Conservation (phyloP, 2,113 vertebrate species). For the Hylia prasina region DNA sequence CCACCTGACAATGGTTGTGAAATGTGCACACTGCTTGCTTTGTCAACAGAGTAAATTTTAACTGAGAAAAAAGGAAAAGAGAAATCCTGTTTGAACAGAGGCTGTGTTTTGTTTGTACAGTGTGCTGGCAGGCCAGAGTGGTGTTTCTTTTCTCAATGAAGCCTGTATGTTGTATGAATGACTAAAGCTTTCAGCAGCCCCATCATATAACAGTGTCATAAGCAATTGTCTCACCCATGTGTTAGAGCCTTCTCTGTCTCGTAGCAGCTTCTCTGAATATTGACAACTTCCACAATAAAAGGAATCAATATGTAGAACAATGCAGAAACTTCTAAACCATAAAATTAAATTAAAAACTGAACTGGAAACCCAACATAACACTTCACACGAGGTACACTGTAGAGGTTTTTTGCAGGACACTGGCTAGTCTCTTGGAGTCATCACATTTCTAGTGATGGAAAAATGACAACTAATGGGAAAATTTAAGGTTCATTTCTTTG, state of each 20-base stretch:
- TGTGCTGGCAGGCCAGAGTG: not conserved
- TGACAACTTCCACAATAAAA: not conserved
- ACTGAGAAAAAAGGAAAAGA: not conserved
- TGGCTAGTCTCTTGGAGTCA: not conserved
- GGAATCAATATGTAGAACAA: not conserved
- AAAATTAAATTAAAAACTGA: not conserved
- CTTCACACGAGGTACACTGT: not conserved
- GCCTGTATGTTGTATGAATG: not conserved
- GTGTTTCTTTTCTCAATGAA: not conserved
- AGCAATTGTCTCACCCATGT: not conserved
- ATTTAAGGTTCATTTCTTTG: not conserved
- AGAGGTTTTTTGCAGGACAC: not conserved
- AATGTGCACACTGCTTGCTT: not conserved
- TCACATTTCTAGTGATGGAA: not conserved
- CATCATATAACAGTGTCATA: not conserved
- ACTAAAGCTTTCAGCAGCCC: not conserved
- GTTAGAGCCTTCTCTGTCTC: not conserved
- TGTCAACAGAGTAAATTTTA: not conserved
- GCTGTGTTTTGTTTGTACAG: conserved; percentile 6
- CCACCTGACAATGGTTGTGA: not conserved
- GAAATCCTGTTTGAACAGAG: not conserved
- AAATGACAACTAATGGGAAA: not conserved
- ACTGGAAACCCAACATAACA: not conserved
- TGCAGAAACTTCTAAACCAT: not conserved
- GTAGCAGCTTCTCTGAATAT: not conserved